A percentile compares a stretch with the other conserved stretches of the same genome.
Conservation (phyloP, 2,797 vertebrate genomes). For the Hipposideros larvatus region DNA sequence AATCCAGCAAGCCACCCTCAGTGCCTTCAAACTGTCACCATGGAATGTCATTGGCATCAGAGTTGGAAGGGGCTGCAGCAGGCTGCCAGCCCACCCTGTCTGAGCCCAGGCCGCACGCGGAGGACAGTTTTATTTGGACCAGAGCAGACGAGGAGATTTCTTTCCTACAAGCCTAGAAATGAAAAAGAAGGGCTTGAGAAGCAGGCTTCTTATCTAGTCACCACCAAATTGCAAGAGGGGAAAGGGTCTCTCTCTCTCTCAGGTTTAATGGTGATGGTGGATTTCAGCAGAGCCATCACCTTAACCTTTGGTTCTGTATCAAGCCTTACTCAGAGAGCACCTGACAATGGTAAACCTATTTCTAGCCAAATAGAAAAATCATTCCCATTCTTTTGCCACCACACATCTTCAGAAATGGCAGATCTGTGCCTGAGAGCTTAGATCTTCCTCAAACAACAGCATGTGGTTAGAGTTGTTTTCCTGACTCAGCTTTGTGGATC, state of each 20-base stretch:
- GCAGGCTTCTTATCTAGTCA: background rate
- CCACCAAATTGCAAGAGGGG: background rate
- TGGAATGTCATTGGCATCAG: background rate
- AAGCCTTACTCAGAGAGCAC: background rate
- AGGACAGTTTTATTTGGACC: background rate
- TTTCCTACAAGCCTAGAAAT: background rate
- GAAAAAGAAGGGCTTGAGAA: background rate
- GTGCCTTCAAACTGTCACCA: rapidly evolving
- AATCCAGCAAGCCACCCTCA: background rate
- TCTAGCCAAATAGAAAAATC: background rate
- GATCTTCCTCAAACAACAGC: background rate
- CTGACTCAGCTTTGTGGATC: background rate
- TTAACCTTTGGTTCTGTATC: background rate
- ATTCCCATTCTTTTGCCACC: background rate
- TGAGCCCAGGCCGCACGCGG: background rate
- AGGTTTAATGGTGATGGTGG: background rate
- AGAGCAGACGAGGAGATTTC: background rate
- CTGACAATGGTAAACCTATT: background rate
- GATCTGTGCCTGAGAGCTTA: background rate
- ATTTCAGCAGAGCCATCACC: background rate
- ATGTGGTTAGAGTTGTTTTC: background rate
- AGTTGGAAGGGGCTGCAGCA: background rate
- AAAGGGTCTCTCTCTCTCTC: background rate
- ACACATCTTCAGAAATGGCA: background rate
- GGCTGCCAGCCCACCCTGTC: background rate